Evolutionary conservation across 2,797 vertebrate genomes (phyloP).

Genomic region (Ficedula albicollis): DNA sequence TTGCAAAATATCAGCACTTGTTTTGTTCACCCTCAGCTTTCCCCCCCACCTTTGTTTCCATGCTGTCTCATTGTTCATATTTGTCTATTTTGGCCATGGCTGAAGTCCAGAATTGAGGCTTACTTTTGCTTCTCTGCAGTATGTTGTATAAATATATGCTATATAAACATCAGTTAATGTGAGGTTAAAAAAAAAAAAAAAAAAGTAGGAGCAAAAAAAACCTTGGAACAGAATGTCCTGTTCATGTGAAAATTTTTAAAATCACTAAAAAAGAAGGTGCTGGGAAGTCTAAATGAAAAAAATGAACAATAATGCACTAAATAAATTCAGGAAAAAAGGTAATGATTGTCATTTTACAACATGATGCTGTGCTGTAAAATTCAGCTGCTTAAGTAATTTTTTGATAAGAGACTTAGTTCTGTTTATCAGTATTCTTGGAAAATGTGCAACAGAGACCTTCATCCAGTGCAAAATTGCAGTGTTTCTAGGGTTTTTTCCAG

Average conservation of each 20-base stretch:
- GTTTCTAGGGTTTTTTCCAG: background rate
- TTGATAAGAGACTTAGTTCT: background rate
- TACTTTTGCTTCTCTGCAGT: background rate
- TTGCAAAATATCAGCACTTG: background rate
- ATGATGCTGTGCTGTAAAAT: background rate
- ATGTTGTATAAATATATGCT: background rate
- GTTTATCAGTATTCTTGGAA: background rate
- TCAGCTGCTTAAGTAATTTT: background rate
- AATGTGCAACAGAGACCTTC: background rate
- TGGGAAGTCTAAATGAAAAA: background rate
- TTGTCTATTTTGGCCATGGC: background rate
- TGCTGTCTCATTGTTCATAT: background rate
- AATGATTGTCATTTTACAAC: background rate
- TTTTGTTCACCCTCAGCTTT: background rate
- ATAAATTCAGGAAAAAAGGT: background rate
- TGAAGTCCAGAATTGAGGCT: background rate
- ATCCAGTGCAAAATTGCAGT: background rate
- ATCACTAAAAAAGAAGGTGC: background rate
- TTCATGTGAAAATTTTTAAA: background rate
- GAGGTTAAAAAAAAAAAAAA: background rate
- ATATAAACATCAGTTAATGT: background rate
- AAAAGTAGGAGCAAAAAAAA: background rate
- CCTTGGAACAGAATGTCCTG: background rate
- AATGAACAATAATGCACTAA: background rate
- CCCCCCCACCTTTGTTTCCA: background rate